phyloP scores from a whole-genome alignment of 2,888 invertebrate species.

The Oscheius myriophilus region DNA sequence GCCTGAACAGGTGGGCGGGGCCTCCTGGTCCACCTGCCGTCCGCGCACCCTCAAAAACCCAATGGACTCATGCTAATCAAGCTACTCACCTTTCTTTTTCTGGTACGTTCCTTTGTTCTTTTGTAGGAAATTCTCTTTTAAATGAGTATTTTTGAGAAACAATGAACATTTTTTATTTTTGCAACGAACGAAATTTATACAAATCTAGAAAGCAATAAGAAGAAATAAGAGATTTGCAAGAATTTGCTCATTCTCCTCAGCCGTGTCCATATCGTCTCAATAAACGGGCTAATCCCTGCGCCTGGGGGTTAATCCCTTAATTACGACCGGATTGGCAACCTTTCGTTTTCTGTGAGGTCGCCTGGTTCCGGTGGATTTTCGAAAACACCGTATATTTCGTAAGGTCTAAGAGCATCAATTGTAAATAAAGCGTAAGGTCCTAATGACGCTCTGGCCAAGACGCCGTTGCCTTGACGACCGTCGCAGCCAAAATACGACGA shows the following conservation, averaged over 20 bases:
- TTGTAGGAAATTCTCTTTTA: too few relatives aligned
- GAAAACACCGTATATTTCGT: neutral
- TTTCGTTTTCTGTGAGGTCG: neutral
- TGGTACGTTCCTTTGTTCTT: slow-evolving; percentile 3
- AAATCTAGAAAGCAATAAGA: neutral
- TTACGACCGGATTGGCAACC: slow-evolving; percentile 5
- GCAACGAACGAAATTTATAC: neutral
- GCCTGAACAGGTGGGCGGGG: slow-evolving; percentile 27
- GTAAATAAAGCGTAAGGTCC: neutral
- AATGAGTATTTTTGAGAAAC: neutral
- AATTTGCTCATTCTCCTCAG: too few relatives aligned
- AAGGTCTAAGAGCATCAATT: neutral
- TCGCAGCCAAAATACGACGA: too few relatives aligned
- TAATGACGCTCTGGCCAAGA: neutral
- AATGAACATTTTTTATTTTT: neutral
- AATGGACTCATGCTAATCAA: slow-evolving; percentile 24
- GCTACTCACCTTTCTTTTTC: slow-evolving; percentile 19
- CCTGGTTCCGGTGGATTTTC: neutral
- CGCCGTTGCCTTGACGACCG: neutral
- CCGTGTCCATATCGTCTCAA: neutral
- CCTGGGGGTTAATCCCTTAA: slow-evolving; percentile 15
- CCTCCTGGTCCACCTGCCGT: slow-evolving; percentile 26
- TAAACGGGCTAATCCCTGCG: slow-evolving; percentile 13
- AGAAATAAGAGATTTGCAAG: too few relatives aligned
- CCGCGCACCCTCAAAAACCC: slow-evolving; percentile 8